These are phyloP conservation scores for Phalacrocorax brasilianus DNA, from an alignment of 2,113 vertebrate species.

Conservation along the genomic window DNA sequence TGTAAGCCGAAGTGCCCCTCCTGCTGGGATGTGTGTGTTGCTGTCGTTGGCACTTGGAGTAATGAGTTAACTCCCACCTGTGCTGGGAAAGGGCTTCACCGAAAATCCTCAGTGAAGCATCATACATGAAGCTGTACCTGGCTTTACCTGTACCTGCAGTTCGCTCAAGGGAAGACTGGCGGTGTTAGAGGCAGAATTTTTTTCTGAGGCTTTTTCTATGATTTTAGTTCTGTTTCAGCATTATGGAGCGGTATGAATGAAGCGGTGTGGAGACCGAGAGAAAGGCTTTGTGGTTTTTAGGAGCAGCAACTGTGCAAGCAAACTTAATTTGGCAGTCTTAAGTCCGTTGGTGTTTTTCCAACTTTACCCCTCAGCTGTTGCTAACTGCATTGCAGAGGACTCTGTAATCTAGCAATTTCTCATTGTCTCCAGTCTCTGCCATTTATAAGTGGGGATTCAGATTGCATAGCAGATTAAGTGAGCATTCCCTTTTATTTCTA, in stretches of 20 bases:
- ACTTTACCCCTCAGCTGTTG: slow-evolving; percentile 60
- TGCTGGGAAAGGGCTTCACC: not conserved
- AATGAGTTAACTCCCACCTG: slow-evolving; percentile 13
- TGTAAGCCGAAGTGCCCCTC: slow-evolving; percentile 1
- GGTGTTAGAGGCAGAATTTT: not conserved
- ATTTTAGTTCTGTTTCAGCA: not conserved
- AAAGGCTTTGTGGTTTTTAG: slow-evolving; percentile 47
- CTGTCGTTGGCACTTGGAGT: slow-evolving; percentile 33
- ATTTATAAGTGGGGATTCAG: slow-evolving; percentile 15
- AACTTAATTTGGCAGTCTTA: slow-evolving; percentile 44
- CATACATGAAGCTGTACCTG: fast-evolving
- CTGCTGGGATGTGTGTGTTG: slow-evolving; percentile 20
- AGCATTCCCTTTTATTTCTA: slow-evolving; percentile 49
- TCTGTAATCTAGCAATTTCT: slow-evolving; percentile 21
- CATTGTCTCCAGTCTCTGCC: slow-evolving; percentile 48
- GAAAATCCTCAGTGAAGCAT: not conserved
- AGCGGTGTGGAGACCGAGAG: not conserved
- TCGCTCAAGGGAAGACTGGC: not conserved
- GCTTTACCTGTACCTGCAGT: not conserved
- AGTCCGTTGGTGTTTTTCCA: slow-evolving; percentile 28
- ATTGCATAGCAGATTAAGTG: slow-evolving; percentile 2
- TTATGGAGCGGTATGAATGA: not conserved
- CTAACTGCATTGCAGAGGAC: slow-evolving; percentile 33
- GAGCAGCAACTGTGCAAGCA: slow-evolving; percentile 56
- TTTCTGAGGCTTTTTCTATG: not conserved